Evolutionary conservation across 2,888 invertebrate genomes (phyloP), one percentile per base, ranked within the genome.

Genomic region (Pogonocherus hispidulus): DNA sequence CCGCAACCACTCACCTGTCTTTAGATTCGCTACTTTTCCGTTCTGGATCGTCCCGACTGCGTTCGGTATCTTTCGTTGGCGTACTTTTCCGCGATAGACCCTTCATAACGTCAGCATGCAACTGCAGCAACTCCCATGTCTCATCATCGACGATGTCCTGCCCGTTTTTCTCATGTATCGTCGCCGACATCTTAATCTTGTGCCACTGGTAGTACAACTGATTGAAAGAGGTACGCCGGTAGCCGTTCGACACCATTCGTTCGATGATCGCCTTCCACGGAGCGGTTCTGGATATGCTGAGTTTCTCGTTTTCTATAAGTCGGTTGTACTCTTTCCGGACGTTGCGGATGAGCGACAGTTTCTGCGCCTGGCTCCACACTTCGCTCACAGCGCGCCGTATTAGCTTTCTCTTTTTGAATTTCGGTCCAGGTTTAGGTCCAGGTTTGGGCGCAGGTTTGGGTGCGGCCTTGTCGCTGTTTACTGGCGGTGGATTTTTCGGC

Each of bases 161-260:
- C 3, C 62, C 62, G 19, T 62, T 51, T 16, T 62, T 62, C n/a
- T 49, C 62, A 18, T 62, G 32, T 22, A 62, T 51, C 2, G 51
- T 62, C 6, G 62, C 62, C 9, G 62, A 62, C 16, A 20, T 4
- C 19, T 51, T 62, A 16, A 62, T 62, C 20, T 22, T n/a, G 5
- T 8, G 6, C 62, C 62, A 62, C 37, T 35, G 2, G 9, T 4
- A 22, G 19, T 37, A 51, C 20, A 62, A 23, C n/a, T n/a, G n/a
- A n/a, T 62, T 62, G 0, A n/a, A 8, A 6, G 16, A 35, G 9
- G 18, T 16, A 11, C 8, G 22, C 2, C 5, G 1, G 11, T 44
- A 57, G 9, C 27, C 20, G 4, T 22, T 23, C 1, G 6, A 0
- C 8, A 5, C 9, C 6, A 57, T 9, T 2, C 27, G 22, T 32